Conservation (phyloP, 2,888 invertebrate species). For the Pherbina coryleti region DNA sequence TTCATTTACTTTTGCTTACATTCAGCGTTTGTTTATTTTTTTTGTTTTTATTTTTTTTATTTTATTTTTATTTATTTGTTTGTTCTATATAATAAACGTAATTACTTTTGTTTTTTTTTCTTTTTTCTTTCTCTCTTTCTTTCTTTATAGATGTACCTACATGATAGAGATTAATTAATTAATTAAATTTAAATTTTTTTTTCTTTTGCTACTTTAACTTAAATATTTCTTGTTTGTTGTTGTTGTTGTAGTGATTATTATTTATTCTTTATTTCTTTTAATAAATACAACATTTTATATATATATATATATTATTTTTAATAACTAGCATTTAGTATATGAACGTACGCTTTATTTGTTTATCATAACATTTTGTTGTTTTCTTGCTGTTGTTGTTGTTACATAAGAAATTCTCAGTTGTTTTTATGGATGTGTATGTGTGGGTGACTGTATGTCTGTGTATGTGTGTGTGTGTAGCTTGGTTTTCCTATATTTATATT, state of each 20-base stretch:
- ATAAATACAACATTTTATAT: constrained; percentile 24
- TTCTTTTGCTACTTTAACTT: background rate
- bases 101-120: constrained; percentile 25
- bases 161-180: no score
- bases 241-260: background rate
- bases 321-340: constrained; percentile 20
- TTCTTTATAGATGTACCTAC: background rate
- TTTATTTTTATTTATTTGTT: constrained; percentile 22
- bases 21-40: no score
- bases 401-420: constrained; percentile 16
- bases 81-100: constrained; percentile 32
- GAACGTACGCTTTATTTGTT: background rate
- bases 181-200: background rate
- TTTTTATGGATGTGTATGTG: constrained; percentile 33
- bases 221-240: background rate
- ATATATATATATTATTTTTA: background rate
- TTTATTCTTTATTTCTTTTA: constrained; percentile 14
- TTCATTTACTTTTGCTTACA: background rate
- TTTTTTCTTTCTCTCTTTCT: constrained; percentile 10
- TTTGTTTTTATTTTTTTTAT: background rate
- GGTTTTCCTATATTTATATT: background rate
- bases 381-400: constrained; percentile 11
- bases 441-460: constrained; percentile 30
- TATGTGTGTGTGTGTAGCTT: constrained; percentile 8
- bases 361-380: constrained; percentile 8